These are phyloP conservation scores for Leptogaster cylindrica DNA, from an alignment of 2,888 invertebrate genomes.

Conservation along the genomic window DNA sequence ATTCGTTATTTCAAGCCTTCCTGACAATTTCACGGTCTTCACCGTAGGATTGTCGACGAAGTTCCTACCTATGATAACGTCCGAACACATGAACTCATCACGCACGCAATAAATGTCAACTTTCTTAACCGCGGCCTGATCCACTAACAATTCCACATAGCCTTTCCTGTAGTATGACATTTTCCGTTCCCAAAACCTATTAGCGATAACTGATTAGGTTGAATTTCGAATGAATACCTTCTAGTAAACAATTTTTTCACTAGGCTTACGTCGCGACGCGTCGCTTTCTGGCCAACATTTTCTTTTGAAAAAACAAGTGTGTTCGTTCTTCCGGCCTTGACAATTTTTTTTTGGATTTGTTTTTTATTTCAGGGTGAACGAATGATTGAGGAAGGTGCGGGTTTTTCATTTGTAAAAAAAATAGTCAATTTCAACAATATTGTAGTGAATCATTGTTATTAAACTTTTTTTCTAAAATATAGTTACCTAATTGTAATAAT, in stretches of 20 bases:
- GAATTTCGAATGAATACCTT: neutral
- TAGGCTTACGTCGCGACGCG: neutral
- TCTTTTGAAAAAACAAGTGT: too few species aligned
- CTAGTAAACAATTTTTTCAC: neutral
- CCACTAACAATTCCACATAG: neutral
- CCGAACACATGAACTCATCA: neutral
- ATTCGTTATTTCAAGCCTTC: neutral
- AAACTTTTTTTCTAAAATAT: too few species aligned
- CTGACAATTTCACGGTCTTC: neutral
- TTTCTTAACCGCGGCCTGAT: neutral
- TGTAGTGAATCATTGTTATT: too few species aligned
- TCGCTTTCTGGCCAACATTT: too few species aligned
- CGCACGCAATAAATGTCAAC: constrained; percentile 4
- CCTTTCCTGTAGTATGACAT: neutral
- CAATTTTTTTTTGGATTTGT: too few species aligned
- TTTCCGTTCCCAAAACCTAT: neutral
- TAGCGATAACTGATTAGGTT: neutral
- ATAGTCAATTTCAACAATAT: too few species aligned
- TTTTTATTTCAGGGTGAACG: too few species aligned
- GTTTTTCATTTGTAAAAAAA: too few species aligned
- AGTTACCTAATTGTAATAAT: too few species aligned
- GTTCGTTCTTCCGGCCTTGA: too few species aligned
- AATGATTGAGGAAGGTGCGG: too few species aligned
- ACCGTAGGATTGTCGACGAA: neutral
- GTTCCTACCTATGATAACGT: neutral